These are phyloP conservation scores for Dicrurus megarhynchus DNA, from an alignment of 2,113 vertebrate genomes.

Conservation along the genomic window DNA sequence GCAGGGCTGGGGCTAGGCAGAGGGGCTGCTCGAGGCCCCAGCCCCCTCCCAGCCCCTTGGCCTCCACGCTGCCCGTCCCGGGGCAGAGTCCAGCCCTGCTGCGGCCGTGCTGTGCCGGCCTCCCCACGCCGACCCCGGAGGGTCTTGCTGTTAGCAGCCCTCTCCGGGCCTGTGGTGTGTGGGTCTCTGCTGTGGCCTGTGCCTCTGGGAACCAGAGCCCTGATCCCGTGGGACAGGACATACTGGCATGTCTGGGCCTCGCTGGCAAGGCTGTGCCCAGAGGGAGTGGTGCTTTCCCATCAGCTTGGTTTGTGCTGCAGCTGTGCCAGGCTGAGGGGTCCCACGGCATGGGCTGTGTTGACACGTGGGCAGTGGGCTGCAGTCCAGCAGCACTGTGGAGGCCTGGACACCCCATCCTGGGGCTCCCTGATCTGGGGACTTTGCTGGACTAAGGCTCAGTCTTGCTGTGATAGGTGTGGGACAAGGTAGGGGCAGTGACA, in stretches of 20 bases:
- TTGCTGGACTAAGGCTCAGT: background rate
- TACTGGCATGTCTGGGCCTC: fast-evolving
- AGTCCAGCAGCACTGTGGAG: background rate
- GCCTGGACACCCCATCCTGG: background rate
- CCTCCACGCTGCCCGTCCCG: fast-evolving
- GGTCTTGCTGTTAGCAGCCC: background rate
- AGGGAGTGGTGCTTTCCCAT: fast-evolving
- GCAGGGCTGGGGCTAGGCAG: background rate
- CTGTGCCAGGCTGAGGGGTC: background rate
- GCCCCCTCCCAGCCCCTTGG: background rate
- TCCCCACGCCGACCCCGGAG: fast-evolving
- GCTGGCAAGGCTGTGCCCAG: fast-evolving
- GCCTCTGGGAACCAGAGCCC: fast-evolving
- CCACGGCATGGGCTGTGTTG: fast-evolving
- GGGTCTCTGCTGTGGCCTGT: background rate
- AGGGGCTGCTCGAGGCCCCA: background rate
- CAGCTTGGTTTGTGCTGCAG: fast-evolving
- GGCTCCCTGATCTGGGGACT: background rate
- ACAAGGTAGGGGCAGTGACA: fast-evolving
- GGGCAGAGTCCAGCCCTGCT: background rate
- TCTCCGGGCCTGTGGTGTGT: fast-evolving
- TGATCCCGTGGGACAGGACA: fast-evolving
- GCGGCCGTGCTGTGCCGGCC: fast-evolving
- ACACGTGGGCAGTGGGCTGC: background rate
- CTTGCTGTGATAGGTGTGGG: fast-evolving